A percentile compares a stretch with the other conserved stretches of the same genome.
Evolutionary conservation across 2,797 vertebrate genomes (phyloP).

Genomic region (Argyrosomus regius): DNA sequence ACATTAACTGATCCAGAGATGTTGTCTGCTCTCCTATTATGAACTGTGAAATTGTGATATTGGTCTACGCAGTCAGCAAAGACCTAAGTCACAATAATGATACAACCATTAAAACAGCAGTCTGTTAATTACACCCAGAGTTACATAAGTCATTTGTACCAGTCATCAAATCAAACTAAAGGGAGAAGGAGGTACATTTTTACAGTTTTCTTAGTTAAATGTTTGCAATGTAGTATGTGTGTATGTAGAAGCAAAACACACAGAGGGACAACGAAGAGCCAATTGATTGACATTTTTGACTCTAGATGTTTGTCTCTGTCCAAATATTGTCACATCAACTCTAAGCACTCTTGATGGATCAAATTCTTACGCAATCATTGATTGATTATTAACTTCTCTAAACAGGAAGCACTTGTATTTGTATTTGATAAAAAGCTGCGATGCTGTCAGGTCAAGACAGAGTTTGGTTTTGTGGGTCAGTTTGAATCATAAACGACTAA

Average conservation of each 20-base stretch:
- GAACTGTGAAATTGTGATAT: slow-evolving; percentile 16
- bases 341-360: background rate
- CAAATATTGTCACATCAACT: background rate
- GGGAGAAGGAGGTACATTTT: too few relatives aligned
- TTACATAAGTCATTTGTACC: slow-evolving; percentile 4
- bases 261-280: background rate
- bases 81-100: slow-evolving; percentile 10
- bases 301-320: background rate
- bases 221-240: background rate
- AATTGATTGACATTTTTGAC: background rate
- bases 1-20: slow-evolving; percentile 42
- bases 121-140: slow-evolving; percentile 22
- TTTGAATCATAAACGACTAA: background rate
- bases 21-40: slow-evolving; percentile 16
- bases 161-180: slow-evolving; percentile 7
- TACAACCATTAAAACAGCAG: slow-evolving; percentile 11
- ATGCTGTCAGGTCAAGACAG: background rate
- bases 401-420: background rate
- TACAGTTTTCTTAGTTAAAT: background rate
- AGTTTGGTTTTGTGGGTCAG: background rate
- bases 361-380: background rate
- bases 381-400: background rate
- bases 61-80: slow-evolving; percentile 19
- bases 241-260: background rate
- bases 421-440: background rate